Percentiles rank a stretch among this genome's conserved stretches.
Evolutionary conservation across 2,113 vertebrate genomes (phyloP).

Genomic region (Spheniscus mendiculus): DNA sequence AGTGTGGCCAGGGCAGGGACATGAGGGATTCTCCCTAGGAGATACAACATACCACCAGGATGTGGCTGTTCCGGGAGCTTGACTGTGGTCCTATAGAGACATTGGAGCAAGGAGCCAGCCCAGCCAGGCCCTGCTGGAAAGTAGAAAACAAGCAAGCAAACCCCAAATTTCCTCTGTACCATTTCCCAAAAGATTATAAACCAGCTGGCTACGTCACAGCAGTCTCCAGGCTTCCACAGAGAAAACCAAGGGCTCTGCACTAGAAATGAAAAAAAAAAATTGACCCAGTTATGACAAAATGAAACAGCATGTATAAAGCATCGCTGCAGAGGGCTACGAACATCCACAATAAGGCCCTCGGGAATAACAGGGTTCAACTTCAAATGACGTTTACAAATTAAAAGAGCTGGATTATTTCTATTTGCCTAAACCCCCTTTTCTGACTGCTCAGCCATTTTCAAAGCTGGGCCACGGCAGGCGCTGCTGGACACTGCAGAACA

Average conservation of each 20-base stretch:
- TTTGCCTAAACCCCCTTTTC: neutral
- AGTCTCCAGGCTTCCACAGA: neutral
- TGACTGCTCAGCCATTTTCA: neutral
- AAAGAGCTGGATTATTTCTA: neutral
- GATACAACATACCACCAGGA: neutral
- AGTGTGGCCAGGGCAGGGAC: neutral
- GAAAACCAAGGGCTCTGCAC: constrained; percentile 10
- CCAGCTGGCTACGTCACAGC: neutral
- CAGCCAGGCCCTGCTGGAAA: neutral
- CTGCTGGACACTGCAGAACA: neutral
- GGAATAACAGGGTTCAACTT: constrained; percentile 4
- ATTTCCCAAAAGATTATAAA: neutral
- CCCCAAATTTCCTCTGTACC: neutral
- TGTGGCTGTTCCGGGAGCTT: neutral
- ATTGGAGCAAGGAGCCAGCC: neutral
- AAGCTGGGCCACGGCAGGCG: neutral
- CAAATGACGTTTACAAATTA: constrained; percentile 29
- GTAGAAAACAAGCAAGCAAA: neutral
- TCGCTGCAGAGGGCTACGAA: neutral
- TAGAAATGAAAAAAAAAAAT: neutral
- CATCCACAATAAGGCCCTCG: neutral
- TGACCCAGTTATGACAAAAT: constrained; percentile 55
- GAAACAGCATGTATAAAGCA: neutral
- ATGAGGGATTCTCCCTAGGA: neutral
- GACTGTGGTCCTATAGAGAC: neutral